These are phyloP conservation scores for Trachelus troglodyta DNA, from an alignment of 2,888 invertebrate genomes.

Conservation along the genomic window DNA sequence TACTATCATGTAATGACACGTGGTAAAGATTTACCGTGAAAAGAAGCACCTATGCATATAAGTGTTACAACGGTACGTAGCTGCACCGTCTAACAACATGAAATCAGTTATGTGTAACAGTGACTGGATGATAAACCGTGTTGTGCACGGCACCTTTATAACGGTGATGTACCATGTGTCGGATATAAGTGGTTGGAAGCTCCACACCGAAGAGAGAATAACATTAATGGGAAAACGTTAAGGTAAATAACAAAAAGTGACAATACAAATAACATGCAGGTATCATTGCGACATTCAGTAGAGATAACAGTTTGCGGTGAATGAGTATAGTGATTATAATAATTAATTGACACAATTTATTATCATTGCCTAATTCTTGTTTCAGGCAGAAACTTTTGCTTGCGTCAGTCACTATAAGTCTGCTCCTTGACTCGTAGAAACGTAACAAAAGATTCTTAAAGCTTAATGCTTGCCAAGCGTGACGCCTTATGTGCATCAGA, in stretches of 20 bases:
- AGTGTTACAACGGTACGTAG: slow-evolving; percentile 11
- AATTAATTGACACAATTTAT: background rate
- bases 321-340: background rate
- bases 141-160: slow-evolving; percentile 28
- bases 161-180: slow-evolving; percentile 37
- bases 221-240: background rate
- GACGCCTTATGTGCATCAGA: background rate
- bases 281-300: background rate
- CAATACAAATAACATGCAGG: background rate
- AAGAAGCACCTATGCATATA: slow-evolving; percentile 33
- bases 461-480: background rate
- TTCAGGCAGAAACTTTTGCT: background rate
- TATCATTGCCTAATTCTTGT: background rate
- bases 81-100: slow-evolving; percentile 26
- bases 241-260: background rate
- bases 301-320: background rate
- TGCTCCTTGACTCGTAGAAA: background rate
- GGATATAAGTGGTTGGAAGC: slow-evolving; percentile 6
- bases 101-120: slow-evolving; percentile 37
- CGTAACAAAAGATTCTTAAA: background rate
- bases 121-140: slow-evolving; percentile 21
- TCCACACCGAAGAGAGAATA: background rate
- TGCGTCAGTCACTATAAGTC: background rate
- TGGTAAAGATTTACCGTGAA: slow-evolving; percentile 20
- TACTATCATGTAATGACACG: background rate